These are phyloP conservation scores for Aromia moschata DNA, from an alignment of 2,888 invertebrate species.

Conservation along the genomic window DNA sequence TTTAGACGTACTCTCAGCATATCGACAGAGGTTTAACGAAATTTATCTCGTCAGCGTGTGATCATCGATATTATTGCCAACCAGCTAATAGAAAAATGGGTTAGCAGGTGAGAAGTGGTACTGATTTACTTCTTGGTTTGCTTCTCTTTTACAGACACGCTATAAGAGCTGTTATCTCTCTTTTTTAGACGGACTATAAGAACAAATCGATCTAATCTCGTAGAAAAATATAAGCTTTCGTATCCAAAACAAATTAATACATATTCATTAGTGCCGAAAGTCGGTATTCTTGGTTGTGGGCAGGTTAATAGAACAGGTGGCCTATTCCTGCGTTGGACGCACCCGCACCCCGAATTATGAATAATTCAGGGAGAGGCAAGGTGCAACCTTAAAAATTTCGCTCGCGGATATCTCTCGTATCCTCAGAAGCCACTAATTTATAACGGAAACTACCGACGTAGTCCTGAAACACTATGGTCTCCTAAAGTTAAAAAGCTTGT, in stretches of 20 bases:
- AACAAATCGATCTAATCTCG: slow-evolving; percentile 1
- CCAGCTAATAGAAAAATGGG: too few species aligned
- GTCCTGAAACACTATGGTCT: slow-evolving; percentile 32
- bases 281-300: not conserved
- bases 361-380: slow-evolving; percentile 53
- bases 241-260: slow-evolving; percentile 1
- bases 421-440: slow-evolving; percentile 45
- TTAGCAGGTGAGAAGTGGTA: too few species aligned
- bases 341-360: slow-evolving; percentile 45
- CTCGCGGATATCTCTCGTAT: slow-evolving; percentile 46
- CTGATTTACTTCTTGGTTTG: too few species aligned
- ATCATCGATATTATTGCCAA: too few species aligned
- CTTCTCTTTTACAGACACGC: too few species aligned
- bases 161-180: too few species aligned
- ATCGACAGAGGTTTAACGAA: too few species aligned
- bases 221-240: not conserved
- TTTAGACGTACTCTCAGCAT: too few species aligned
- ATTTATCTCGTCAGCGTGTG: too few species aligned
- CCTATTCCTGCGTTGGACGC: slow-evolving; percentile 6
- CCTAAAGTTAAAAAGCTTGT: slow-evolving; percentile 30
- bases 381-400: slow-evolving; percentile 48
- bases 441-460: slow-evolving; percentile 35
- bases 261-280: slow-evolving; percentile 1
- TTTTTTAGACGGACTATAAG: too few species aligned
- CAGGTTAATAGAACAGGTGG: slow-evolving; percentile 32